phyloP scores from a whole-genome alignment of 2,113 vertebrate species.

The Aplodontia rufa region DNA sequence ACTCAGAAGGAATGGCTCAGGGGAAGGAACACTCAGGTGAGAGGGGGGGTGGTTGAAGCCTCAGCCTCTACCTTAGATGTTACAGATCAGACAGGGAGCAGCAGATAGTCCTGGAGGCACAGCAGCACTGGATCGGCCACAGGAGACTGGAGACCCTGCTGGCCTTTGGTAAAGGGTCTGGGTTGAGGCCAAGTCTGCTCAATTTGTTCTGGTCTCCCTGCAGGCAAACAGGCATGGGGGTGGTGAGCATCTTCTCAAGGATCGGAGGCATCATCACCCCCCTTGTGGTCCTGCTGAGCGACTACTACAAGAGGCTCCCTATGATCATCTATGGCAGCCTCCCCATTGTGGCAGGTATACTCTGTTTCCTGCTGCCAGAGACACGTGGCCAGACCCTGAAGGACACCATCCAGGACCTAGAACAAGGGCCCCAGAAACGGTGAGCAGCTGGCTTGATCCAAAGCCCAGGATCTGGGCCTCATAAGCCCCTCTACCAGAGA shows the following conservation, averaged over 20 bases:
- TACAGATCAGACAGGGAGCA: neutral
- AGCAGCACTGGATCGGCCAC: accelerated
- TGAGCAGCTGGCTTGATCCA: neutral
- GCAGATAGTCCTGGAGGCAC: neutral
- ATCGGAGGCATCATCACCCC: constrained; percentile 88
- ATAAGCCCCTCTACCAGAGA: neutral
- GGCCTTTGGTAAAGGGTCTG: neutral
- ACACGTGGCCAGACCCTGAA: constrained; percentile 84
- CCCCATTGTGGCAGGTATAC: constrained; percentile 78
- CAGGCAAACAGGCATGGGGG: constrained; percentile 90
- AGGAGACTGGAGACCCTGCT: neutral
- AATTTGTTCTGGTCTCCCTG: neutral
- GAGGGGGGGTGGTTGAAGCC: neutral
- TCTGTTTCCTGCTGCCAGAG: constrained; percentile 89
- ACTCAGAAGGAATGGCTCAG: neutral
- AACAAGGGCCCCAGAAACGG: neutral
- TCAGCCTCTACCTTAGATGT: neutral
- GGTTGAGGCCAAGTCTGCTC: neutral
- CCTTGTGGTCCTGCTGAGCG: constrained; percentile 85
- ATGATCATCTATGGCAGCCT: constrained; percentile 87
- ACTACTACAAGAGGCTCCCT: constrained; percentile 84
- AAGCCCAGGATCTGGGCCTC: neutral
- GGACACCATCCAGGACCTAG: constrained; percentile 78
- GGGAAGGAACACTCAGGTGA: neutral
- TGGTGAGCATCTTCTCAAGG: constrained; percentile 86